Evolutionary conservation across 1,140 invertebrate genomes (phyloP).

Genomic region (Brachionus paranguensis): DNA sequence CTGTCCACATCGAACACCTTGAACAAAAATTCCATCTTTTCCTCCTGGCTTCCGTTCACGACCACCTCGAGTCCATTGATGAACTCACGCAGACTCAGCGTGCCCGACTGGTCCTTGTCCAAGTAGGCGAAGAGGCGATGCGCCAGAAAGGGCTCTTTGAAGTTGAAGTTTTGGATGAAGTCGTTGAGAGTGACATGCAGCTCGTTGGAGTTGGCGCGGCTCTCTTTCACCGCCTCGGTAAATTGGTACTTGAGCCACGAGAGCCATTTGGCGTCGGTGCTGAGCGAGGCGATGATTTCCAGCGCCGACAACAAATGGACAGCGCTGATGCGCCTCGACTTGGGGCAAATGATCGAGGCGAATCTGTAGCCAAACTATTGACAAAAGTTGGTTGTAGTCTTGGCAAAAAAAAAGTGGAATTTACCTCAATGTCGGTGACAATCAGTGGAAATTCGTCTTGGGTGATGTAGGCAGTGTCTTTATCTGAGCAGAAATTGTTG

Average conservation of each 20-base stretch:
- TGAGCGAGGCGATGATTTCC: constrained; percentile 19
- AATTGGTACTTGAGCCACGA: constrained; percentile 38
- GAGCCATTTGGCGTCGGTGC: constrained; percentile 40
- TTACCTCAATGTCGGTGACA: constrained; percentile 27
- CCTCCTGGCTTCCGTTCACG: neutral
- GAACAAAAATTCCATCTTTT: constrained; percentile 39
- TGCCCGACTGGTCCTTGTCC: constrained; percentile 17
- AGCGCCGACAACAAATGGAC: neutral
- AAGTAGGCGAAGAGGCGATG: constrained; percentile 25
- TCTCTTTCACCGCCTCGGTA: neutral
- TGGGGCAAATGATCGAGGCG: neutral
- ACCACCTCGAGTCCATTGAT: constrained; percentile 21
- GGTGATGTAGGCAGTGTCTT: neutral
- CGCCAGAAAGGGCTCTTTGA: constrained; percentile 35
- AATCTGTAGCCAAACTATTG: constrained; percentile 22
- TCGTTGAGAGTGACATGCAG: constrained; percentile 2
- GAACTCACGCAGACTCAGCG: neutral
- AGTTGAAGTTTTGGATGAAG: constrained; percentile 6
- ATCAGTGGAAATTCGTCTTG: neutral
- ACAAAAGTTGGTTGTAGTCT: neutral
- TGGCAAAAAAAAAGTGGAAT: neutral
- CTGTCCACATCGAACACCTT: constrained; percentile 29
- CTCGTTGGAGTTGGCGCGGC: neutral
- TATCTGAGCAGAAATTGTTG: neutral
- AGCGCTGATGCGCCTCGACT: neutral